Evolutionary conservation across 2,888 invertebrate genomes (phyloP), one percentile per base, ranked within the genome.

Genomic region (Thera britannica): DNA sequence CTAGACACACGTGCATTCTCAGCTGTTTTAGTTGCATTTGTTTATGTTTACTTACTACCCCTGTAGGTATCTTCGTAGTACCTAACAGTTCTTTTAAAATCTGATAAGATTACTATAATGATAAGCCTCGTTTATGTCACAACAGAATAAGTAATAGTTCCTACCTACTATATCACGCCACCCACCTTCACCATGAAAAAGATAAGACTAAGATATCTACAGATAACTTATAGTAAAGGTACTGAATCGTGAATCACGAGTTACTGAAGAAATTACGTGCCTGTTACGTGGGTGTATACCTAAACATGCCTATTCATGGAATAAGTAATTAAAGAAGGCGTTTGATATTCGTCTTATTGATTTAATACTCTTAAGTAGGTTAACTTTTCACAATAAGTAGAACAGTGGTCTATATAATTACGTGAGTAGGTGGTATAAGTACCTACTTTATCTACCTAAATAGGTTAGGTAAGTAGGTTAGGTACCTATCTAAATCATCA

Each of bases 1-100:
- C 68, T 67, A 72, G 78, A 75, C 73, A 78, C 82, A 82, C 75
- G 77, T 77, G 80, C 64, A 67, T n/a, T 52, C 46, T 49, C 65
- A 62, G 66, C 61, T 60, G 65, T 58, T 59, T 34, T 46, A 66
- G 57, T 62, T 67, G 59, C 58, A 71, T 70, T 77, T 80, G 78
- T 79, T 80, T 82, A 76, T 76, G 69, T 80, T 79, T 78, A 65
- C 54, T 58, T 46, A 46, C 44, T 9, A 12, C 8, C 34, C 11
- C 35, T 34, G 41, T 9, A 51, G 35, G 46, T 66, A 11, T 23
- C 12, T 23, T 52, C 71, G 67, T 61, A 35, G 12, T 41, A 2
- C 3, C 57, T 71, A 71, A 41, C 60, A 2, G 7, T 41, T 41
- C 48, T 62, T 58, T 48, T 54, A 11, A 72, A 59, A 74, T 77